phyloP scores from a whole-genome alignment of 1,140 invertebrate genomes.

The Cataglyphis hispanica region DNA sequence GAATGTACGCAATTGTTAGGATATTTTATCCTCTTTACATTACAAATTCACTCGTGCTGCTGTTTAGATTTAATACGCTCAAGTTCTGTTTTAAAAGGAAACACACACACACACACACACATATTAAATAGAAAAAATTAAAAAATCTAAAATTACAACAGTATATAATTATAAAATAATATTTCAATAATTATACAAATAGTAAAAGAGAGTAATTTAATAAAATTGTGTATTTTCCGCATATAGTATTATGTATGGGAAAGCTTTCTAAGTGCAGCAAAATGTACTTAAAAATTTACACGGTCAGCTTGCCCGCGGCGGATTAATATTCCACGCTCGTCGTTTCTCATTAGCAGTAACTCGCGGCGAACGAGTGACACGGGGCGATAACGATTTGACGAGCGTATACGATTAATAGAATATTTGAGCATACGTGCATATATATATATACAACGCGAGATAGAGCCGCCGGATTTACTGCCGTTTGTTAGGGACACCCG shows the following conservation, averaged over 20 bases:
- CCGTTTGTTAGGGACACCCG: slow-evolving; percentile 75
- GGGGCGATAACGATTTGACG: slow-evolving; percentile 75
- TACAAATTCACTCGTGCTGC: neutral
- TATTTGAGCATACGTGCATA: slow-evolving; percentile 69
- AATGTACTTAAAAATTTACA: slow-evolving; percentile 41
- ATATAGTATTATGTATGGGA: neutral
- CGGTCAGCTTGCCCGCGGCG: slow-evolving; percentile 12
- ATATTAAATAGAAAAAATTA: neutral
- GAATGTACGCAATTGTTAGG: neutral
- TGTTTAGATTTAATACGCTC: slow-evolving; percentile 2
- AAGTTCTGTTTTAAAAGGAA: neutral
- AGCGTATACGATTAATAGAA: slow-evolving; percentile 73
- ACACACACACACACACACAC: too few relatives aligned
- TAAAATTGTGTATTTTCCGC: neutral
- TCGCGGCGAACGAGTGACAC: slow-evolving; percentile 62
- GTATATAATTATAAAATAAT: neutral
- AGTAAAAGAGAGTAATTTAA: neutral
- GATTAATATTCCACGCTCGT: slow-evolving; percentile 70
- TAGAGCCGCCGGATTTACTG: slow-evolving; percentile 72
- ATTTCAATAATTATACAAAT: neutral
- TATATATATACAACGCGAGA: slow-evolving; percentile 55
- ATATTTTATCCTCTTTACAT: neutral
- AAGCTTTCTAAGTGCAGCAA: slow-evolving; percentile 10
- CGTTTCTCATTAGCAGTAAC: slow-evolving; percentile 75
- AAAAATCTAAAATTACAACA: slow-evolving; percentile 2